Evolutionary conservation across 2,113 vertebrate species (phyloP).

Genomic region (Ammospiza caudacuta): DNA sequence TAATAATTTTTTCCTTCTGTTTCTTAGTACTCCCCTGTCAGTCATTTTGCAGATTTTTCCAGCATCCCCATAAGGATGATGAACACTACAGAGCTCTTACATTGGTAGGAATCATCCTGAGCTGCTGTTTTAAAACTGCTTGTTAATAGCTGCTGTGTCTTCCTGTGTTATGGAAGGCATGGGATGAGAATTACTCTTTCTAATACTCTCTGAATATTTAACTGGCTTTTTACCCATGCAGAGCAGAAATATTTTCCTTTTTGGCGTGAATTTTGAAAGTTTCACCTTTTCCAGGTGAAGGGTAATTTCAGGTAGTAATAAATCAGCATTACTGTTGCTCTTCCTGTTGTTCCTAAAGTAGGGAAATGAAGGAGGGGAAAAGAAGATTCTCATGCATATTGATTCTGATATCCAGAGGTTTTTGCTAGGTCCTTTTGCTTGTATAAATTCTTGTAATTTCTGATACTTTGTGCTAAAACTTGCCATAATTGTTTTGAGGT

Average conservation of each 20-base stretch:
- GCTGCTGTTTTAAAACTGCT: background rate
- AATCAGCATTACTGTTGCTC: background rate
- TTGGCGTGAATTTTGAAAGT: background rate
- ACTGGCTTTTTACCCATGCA: background rate
- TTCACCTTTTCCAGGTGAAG: background rate
- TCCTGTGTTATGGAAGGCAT: background rate
- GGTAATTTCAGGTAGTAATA: background rate
- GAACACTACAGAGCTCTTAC: background rate
- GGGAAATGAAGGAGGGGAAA: background rate
- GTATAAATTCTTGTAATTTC: background rate
- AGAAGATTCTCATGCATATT: background rate
- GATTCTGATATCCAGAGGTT: background rate
- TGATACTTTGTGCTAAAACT: background rate
- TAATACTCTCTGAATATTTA: background rate
- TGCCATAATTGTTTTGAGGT: background rate
- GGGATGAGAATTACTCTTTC: background rate
- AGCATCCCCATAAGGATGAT: background rate
- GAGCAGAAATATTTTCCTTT: background rate
- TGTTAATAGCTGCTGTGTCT: background rate
- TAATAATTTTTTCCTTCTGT: background rate
- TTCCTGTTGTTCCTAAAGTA: background rate
- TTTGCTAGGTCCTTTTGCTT: background rate
- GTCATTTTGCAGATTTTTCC: background rate
- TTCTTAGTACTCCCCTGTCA: background rate
- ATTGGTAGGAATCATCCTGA: background rate